These are phyloP conservation scores for Pontoporia blainvillei DNA, from an alignment of 2,113 vertebrate species.

Conservation along the genomic window DNA sequence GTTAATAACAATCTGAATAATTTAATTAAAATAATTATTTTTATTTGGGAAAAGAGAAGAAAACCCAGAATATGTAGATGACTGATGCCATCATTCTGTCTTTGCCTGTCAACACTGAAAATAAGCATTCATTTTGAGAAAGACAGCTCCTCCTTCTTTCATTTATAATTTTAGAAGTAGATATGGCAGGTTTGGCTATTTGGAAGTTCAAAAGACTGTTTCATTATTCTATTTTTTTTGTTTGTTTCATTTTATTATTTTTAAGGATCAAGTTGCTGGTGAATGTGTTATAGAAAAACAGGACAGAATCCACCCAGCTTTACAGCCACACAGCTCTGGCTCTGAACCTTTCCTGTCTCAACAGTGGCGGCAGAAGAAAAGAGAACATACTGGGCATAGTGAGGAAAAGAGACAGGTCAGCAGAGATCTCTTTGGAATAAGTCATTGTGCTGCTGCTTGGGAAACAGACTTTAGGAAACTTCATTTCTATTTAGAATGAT, in stretches of 20 bases:
- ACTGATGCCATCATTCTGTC: not conserved
- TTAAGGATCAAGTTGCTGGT: constrained; percentile 52
- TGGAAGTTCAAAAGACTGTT: constrained; percentile 23
- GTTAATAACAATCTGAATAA: not conserved
- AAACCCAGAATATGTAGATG: constrained; percentile 8
- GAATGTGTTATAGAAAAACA: constrained; percentile 36
- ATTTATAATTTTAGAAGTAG: constrained; percentile 24
- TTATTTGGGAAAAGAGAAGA: constrained; percentile 30
- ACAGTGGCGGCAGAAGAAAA: constrained; percentile 78
- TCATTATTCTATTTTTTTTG: constrained; percentile 38
- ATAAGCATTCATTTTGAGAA: constrained; percentile 45
- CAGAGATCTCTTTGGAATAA: not conserved
- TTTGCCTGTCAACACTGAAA: not conserved
- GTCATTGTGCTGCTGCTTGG: not conserved
- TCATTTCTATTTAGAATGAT: not conserved
- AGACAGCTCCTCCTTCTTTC: not conserved
- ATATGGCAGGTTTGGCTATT: not conserved
- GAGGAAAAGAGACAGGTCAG: constrained; percentile 20
- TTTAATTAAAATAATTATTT: constrained; percentile 42
- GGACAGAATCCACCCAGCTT: not conserved
- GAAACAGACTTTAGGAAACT: not conserved
- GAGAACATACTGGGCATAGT: constrained; percentile 42
- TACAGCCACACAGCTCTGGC: constrained; percentile 72
- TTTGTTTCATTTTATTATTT: constrained; percentile 51
- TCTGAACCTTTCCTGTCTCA: constrained; percentile 82